A percentile compares a stretch with the other conserved stretches of the same genome.
Conservation (phyloP, 2,113 vertebrate species). For the Motacilla alba region DNA sequence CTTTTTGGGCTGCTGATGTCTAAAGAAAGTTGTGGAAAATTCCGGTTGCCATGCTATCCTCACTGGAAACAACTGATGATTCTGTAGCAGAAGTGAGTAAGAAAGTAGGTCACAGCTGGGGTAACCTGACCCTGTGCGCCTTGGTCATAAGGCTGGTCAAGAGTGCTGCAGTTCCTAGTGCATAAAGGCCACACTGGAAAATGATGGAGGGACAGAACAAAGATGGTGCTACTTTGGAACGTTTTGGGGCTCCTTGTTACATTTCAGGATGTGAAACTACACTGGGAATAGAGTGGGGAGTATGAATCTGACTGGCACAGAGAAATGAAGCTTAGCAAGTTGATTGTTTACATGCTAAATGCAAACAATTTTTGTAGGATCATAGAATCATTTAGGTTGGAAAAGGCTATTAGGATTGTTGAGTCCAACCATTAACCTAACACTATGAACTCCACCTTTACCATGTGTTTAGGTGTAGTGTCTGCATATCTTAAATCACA, state of each 20-base stretch:
- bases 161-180: not conserved
- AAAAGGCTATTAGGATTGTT: not conserved
- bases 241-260: accelerated
- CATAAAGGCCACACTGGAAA: not conserved
- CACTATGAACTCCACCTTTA: not conserved
- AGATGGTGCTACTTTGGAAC: not conserved
- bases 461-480: not conserved
- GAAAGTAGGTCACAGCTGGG: not conserved
- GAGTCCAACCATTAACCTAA: not conserved
- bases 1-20: not conserved
- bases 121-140: not conserved
- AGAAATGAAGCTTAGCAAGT: not conserved
- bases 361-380: not conserved
- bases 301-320: not conserved
- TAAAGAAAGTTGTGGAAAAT: not conserved
- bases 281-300: accelerated
- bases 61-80: not conserved
- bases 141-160: not conserved
- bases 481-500: not conserved
- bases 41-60: accelerated
- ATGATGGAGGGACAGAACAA: not conserved
- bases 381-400: not conserved
- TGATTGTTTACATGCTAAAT: not conserved
- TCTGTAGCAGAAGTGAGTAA: not conserved
- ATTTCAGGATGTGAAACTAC: not conserved